Evolutionary conservation across 2,888 invertebrate genomes (phyloP), one percentile per base, ranked within the genome.

Genomic region (Balanococcus diminutus): DNA sequence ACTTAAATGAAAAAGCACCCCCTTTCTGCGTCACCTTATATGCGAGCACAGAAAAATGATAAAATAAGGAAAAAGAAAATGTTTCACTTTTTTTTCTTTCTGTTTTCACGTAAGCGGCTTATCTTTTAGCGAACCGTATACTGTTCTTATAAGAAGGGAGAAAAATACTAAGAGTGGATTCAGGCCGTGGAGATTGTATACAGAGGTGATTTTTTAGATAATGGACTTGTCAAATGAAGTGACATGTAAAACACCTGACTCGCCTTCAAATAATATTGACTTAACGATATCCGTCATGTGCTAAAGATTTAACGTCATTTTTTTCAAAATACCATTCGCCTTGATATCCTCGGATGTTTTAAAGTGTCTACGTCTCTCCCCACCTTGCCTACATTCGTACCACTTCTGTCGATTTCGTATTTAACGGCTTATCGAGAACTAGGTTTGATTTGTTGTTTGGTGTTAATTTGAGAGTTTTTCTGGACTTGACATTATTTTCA

Each of bases 241-340:
- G 61, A 82, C 82, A 82, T 61, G 82, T 61, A 82, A 51, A 82
- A 61, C 82, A 82, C 82, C 82, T 82, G 82, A 82, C 82, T 82
- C 82, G 51, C 82, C 82, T 82, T 82, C 36, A 56, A 82, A 82
- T 82, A 82, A 82, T 82, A 82, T 82, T 82, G 82, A 82, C 82
- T 82, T 82, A 82, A 56, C 61, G 61, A 82, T 82, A 82, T 82
- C 82, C 42, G 51, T 82, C 61, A 82, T 51, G 82, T 82, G 82
- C 82, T 61, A 82, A 82, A 82, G 82, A 82, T 82, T 82, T 82
- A 82, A 56, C 82, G 51, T 56, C 82, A 61, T 82, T 82, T 82
- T 51, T 22, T 22, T 22, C 42, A 14, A 46, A 46, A 46, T 46
- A 46, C n/a, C n/a, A 2, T n/a, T n/a, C 11, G 16, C n/a, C n/a